Evolutionary conservation across 2,888 invertebrate species (phyloP), one percentile per base, ranked within the genome.

Genomic region (Adelphocoris suturalis): DNA sequence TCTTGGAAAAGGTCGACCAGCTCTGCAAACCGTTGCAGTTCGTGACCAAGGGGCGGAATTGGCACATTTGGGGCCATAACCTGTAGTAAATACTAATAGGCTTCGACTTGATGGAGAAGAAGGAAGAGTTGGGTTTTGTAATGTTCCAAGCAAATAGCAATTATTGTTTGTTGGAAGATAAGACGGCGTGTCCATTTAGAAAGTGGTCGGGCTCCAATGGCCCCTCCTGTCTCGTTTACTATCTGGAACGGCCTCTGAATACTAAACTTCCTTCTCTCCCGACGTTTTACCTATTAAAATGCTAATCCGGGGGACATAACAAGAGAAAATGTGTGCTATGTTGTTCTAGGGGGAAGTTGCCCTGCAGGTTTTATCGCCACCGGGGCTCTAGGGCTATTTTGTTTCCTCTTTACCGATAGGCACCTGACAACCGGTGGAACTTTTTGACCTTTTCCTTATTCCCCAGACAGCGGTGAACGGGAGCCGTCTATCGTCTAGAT

Each of bases 201-300:
- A 75, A 86, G 86, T 75, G 86, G 75, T 75, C 27, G 86, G 47
- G 68, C 86, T 86, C 86, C 86, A 75, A 57, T 85, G 85, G 61
- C 55, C 86, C 86, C 61, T 86, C 86, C 86, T 86, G 89, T 80
- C 89, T 89, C 89, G 89, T 89, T 89, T 89, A 89, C 89, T 89
- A 89, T 89, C 89, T 89, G 61, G 61, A 80, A 89, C 89, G 81
- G 55, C 89, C 89, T 61, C 81, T 89, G 89, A 89, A 89, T 89
- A 89, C 89, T 89, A 89, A 89, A 89, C 81, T 81, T 55, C 57
- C 89, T 61, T 81, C 89, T 37, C 81, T 57, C 27, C 81, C 89
- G 89, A 89, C 89, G 81, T 81, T 89, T 89, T 89, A 89, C 89
- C 89, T 89, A 89, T 89, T 89, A 89, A 89, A 89, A 89, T 89